phyloP scores from a whole-genome alignment of 2,888 invertebrate species.

The Tipula vernalis region DNA sequence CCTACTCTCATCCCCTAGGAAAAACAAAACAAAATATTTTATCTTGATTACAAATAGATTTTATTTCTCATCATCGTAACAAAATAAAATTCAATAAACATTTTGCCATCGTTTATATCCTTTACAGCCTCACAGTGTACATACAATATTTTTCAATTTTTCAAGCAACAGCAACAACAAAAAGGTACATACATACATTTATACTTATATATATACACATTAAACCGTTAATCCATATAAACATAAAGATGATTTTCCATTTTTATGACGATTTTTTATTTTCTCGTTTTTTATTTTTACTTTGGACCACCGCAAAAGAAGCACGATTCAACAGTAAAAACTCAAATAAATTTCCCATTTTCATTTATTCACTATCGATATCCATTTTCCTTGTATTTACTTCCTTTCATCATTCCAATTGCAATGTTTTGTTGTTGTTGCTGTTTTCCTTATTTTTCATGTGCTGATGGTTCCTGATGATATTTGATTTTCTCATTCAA shows the following conservation, averaged over 20 bases:
- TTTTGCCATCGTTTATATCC: neutral
- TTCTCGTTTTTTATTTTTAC: neutral
- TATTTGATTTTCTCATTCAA: neutral
- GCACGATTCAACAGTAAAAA: neutral
- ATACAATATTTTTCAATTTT: neutral
- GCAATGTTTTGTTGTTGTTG: neutral
- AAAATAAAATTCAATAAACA: neutral
- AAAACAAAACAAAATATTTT: neutral
- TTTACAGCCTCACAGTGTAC: neutral
- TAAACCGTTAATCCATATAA: neutral
- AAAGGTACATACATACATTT: neutral
- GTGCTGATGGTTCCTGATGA: neutral
- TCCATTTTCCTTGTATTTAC: neutral
- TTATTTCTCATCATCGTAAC: neutral
- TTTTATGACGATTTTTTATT: neutral
- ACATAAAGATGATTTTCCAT: slow-evolving; percentile 4
- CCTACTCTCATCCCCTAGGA: neutral
- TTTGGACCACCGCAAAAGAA: neutral
- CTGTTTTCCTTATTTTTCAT: neutral
- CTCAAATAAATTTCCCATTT: neutral
- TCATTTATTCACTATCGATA: neutral
- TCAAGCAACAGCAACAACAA: neutral
- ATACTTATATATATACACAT: neutral
- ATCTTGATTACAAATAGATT: neutral
- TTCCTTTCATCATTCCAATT: neutral